Percentiles rank a stretch among this genome's conserved stretches.
These are phyloP conservation scores for Noctua comes DNA, from an alignment of 2,888 invertebrate species.

Conservation along the genomic window DNA sequence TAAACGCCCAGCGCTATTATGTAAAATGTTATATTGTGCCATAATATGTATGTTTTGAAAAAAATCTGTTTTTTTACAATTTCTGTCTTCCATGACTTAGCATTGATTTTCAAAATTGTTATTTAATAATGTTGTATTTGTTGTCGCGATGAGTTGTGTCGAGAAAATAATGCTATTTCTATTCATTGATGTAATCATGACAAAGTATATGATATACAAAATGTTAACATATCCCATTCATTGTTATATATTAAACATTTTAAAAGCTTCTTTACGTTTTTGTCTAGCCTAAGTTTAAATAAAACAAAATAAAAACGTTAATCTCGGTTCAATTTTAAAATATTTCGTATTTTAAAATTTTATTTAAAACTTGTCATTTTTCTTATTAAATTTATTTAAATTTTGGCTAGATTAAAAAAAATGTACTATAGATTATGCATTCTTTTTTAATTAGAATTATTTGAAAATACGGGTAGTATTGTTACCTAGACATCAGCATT, in stretches of 20 bases:
- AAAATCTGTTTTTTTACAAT: conserved; percentile 57
- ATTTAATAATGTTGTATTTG: conserved; percentile 61
- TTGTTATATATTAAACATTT: conserved; percentile 74
- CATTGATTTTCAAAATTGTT: conserved; percentile 61
- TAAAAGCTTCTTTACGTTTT: conserved; percentile 66
- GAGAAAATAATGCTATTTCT: conserved; percentile 69
- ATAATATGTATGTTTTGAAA: conserved; percentile 58
- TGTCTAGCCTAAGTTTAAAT: conserved; percentile 66
- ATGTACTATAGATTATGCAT: conserved; percentile 64
- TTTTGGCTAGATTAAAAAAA: conserved; percentile 62
- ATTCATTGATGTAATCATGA: conserved; percentile 70
- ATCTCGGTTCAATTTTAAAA: conserved; percentile 43
- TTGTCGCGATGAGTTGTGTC: conserved; percentile 59
- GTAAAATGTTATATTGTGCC: conserved; percentile 64
- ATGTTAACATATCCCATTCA: conserved; percentile 82
- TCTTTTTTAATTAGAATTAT: conserved; percentile 71
- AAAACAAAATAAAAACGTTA: conserved; percentile 33
- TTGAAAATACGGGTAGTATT: conserved; percentile 78
- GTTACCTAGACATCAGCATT: conserved; percentile 72
- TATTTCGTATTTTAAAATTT: conserved; percentile 47
- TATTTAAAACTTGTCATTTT: conserved; percentile 41
- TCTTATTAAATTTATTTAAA: conserved; percentile 54
- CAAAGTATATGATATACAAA: conserved; percentile 74
- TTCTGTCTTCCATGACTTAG: conserved; percentile 74
- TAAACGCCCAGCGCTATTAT: conserved; percentile 53